Evolutionary conservation across 2,888 invertebrate species (phyloP), one percentile per base, ranked within the genome.

Genomic region (Lymantria dispar): DNA sequence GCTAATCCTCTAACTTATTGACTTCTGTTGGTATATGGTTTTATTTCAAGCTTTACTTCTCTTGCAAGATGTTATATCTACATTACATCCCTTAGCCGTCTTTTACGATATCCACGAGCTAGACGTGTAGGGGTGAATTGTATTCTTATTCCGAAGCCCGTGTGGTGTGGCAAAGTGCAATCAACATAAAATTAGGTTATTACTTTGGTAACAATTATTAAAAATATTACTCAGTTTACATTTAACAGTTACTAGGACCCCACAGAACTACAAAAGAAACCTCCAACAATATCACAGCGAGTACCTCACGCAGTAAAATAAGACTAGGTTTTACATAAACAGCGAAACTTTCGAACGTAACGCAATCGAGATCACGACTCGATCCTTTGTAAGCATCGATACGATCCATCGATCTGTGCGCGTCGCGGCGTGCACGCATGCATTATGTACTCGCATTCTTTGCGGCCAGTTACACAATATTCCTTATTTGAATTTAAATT

Each of bases 351-450:
- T 83, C 80, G 65, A 80, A 80, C 75, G 70, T 72, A 78, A 76
- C 79, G 83, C 83, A 87, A 87, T 85, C 82, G 83, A 83, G 87
- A 88, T 88, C 89, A 87, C 87, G 88, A 88, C 80, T 83, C 73
- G 82, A 85, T 83, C 80, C 85, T 83, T 85, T 83, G 84, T 84
- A 77, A 74, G 76, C 80, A 83, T 87, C 85, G 86, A 87, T 85
- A 84, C 84, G 81, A 87, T 85, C 85, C 83, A 85, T 88, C 89
- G 87, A 88, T 88, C 88, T 79, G 60, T 50, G 68, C 74, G 78
- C 83, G 85, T 78, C 76, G 78, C 78, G 74, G 66, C 80, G 82
- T 83, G 84, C 80, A 82, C 83, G 88, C 89, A 87, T 88, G 87
- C 76, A 86, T 89, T 87, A 86, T 84, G 78, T 76, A 76, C 82